Conservation (phyloP, 2,888 invertebrate genomes). For the Hyposoter didymator region DNA sequence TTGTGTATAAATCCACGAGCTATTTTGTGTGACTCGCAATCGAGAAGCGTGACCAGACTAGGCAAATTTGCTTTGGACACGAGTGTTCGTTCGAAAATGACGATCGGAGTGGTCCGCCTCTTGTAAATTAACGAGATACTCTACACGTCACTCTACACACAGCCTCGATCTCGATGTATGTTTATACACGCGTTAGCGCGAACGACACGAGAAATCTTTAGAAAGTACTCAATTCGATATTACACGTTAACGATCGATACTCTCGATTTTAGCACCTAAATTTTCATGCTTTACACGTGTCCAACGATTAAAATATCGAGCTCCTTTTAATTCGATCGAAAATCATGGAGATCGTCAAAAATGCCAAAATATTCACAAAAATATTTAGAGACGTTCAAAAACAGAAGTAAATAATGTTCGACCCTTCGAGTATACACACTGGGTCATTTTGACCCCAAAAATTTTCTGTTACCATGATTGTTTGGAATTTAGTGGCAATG, state of each 20-base stretch:
- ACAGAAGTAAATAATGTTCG: too few species aligned
- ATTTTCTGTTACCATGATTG: too few species aligned
- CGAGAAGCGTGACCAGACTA: constrained; percentile 76
- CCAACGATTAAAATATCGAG: neutral
- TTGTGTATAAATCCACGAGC: constrained; percentile 44
- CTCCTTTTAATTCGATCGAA: neutral
- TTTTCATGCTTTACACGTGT: neutral
- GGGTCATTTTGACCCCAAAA: too few species aligned
- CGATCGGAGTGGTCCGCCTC: constrained; percentile 67
- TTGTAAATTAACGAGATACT: constrained; percentile 75
- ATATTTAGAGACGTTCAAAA: neutral
- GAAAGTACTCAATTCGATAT: constrained; percentile 45
- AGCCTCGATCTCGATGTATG: constrained; percentile 4
- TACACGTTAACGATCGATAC: constrained; percentile 23
- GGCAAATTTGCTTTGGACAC: constrained; percentile 75
- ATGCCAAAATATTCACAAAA: neutral
- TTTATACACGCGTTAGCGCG: neutral
- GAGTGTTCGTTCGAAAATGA: constrained; percentile 56
- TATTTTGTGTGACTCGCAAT: constrained; percentile 66
- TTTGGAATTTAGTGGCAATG: too few species aligned
- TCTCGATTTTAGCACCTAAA: constrained; percentile 13
- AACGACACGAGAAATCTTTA: constrained; percentile 36
- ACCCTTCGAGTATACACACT: too few species aligned
- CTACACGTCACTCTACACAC: constrained; percentile 43
- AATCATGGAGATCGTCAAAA: neutral